Base-by-base conservation (phyloP, 1,140 invertebrate genomes). In the Drosophila santomea region DNA sequence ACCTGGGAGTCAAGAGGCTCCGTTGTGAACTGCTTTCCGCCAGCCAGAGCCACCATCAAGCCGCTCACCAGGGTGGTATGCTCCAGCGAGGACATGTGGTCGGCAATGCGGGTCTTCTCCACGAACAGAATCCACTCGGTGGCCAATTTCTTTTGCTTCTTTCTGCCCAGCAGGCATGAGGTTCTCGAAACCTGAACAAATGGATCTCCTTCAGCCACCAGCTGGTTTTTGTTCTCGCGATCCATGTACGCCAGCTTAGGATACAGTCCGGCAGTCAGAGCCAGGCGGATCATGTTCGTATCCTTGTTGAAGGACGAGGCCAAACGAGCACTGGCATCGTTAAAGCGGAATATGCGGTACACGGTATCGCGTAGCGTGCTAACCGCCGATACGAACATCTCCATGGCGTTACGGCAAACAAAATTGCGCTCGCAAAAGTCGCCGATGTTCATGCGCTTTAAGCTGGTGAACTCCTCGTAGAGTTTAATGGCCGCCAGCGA, bases 261-360 rank as follows among this genome's bases (percentile, higher is more conserved):
- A 93, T 98, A 98, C 7, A 97, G 93, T 4, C 97, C 98, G 14
- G 96, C 96, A 56, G 95, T 95, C 2, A 99, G 90, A 6, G 97
- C 97, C 15, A 97, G 96, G 91, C 98, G 99, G 1, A 99, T 95
- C 39, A 98, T 95, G 25, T 97, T 95, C 96, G 97, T 97, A 92
- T 97, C 97, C 80, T 97, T 95, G 44, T 89, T 76, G 7, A 68
- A 59, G 44, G 50, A 8, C 3, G 25, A 41, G 12, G 38, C 32
- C 15, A 48, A 8, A 0, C 23, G 20, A 0, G 35, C 6, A 12
- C n/a, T 17, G 4, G 8, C 15, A 39, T 7, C 14, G 5, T 7
- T 17, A 0, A 55, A 5, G 8, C 51, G 47, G 45, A 90, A 74
- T 6, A 83, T 80, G 10, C 79, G 62, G 7, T 8, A n/a, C 17